Conservation (phyloP, 2,888 invertebrate species). For the Chorisops tibialis region DNA sequence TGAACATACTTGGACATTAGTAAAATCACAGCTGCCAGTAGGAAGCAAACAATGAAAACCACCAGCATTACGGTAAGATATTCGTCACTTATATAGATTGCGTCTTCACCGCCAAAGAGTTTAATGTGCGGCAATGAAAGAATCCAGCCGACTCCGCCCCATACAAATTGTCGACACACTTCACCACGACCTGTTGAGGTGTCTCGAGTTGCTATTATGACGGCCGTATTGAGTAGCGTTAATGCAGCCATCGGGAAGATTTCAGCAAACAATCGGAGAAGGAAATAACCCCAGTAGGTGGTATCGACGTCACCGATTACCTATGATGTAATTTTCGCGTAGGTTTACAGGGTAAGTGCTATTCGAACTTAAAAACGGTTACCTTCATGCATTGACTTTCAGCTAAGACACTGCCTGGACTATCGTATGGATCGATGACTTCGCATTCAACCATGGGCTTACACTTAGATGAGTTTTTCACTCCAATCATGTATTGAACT, state of each 20-base stretch:
- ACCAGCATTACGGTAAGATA: neutral
- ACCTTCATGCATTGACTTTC: slow-evolving; percentile 63
- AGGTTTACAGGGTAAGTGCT: slow-evolving; percentile 1
- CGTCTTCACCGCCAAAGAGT: slow-evolving; percentile 45
- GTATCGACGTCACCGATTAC: slow-evolving; percentile 61
- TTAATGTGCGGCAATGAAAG: slow-evolving; percentile 62
- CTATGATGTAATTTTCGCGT: no score
- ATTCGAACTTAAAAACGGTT: neutral
- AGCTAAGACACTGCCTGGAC: slow-evolving; percentile 62
- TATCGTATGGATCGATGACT: slow-evolving; percentile 67
- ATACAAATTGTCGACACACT: slow-evolving; percentile 73
- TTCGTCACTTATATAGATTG: slow-evolving; percentile 39
- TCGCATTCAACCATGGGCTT: slow-evolving; percentile 67
- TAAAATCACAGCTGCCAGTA: slow-evolving; percentile 61
- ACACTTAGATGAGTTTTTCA: slow-evolving; percentile 52
- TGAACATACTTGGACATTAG: slow-evolving; percentile 52
- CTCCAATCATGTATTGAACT: slow-evolving; percentile 46
- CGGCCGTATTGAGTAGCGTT: slow-evolving; percentile 68
- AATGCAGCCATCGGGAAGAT: slow-evolving; percentile 72
- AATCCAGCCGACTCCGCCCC: slow-evolving; percentile 71
- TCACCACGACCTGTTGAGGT: slow-evolving; percentile 76
- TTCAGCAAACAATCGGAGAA: slow-evolving; percentile 68
- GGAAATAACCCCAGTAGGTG: slow-evolving; percentile 69
- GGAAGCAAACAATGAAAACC: slow-evolving; percentile 51
- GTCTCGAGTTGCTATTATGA: slow-evolving; percentile 78